Conservation (phyloP, 2,888 invertebrate genomes). For the Harpalus rubripes region DNA sequence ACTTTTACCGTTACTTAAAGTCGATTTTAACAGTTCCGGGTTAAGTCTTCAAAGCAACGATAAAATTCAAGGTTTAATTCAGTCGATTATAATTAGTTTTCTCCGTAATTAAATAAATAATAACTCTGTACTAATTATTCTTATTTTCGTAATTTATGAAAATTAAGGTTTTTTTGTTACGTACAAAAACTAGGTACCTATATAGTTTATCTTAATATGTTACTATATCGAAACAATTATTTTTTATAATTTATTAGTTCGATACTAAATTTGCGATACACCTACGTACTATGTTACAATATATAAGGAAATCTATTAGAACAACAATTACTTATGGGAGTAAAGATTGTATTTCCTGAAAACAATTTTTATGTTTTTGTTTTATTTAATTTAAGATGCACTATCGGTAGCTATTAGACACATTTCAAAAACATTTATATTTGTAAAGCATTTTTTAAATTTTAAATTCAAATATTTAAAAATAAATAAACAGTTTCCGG, state of each 20-base stretch:
- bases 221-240: neutral
- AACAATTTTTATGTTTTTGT: too few relatives aligned
- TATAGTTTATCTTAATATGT: neutral
- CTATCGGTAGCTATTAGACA: too few relatives aligned
- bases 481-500: too few relatives aligned
- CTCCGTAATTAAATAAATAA: constrained; percentile 12
- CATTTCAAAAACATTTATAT: too few relatives aligned
- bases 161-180: constrained; percentile 12
- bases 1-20: neutral
- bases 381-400: too few relatives aligned
- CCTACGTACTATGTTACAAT: neutral
- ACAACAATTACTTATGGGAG: too few relatives aligned
- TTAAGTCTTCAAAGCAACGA: neutral
- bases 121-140: neutral
- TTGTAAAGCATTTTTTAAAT: too few relatives aligned
- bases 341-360: too few relatives aligned
- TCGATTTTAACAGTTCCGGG: constrained; percentile 19
- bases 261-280: neutral
- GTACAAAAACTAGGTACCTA: neutral
- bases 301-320: neutral
- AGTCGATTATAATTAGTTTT: constrained; percentile 7
- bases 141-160: too few relatives aligned
- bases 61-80: constrained; percentile 31
- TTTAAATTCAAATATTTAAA: too few relatives aligned
- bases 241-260: neutral